phyloP scores from a whole-genome alignment of 2,888 invertebrate genomes.

The Dorcus parallelipipedus region DNA sequence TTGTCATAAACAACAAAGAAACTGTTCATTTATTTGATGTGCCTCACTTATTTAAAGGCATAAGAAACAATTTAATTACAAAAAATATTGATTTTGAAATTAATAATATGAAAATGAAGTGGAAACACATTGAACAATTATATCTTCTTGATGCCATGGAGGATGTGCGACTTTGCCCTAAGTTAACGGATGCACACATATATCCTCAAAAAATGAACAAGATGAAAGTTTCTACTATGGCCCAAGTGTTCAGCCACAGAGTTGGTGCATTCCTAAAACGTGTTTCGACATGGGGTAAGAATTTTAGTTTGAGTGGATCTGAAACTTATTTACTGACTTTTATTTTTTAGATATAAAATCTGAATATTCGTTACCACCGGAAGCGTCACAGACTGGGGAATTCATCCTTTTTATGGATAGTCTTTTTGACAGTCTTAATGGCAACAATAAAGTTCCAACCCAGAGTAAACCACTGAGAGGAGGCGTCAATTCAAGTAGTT shows the following conservation, averaged over 20 bases:
- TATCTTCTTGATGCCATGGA: constrained; percentile 12
- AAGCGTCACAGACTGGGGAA: too few species aligned
- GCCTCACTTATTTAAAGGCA: constrained; percentile 16
- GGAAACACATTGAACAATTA: constrained; percentile 7
- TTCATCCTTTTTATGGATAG: too few species aligned
- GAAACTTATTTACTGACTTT: too few species aligned
- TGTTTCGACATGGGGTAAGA: constrained; percentile 4
- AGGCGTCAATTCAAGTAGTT: too few species aligned
- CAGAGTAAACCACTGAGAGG: too few species aligned
- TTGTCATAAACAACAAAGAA: constrained; percentile 4
- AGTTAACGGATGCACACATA: constrained; percentile 13
- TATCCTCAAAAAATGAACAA: constrained; percentile 5
- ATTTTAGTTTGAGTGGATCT: too few species aligned
- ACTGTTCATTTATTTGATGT: constrained; percentile 14
- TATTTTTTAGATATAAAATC: too few species aligned
- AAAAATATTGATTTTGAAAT: constrained; percentile 4
- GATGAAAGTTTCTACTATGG: constrained; percentile 16
- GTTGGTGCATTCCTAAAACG: constrained; percentile 5
- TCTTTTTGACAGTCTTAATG: too few species aligned
- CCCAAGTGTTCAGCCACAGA: constrained; percentile 7
- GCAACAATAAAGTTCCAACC: too few species aligned
- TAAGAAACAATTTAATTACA: constrained; percentile 11
- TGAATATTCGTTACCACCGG: too few species aligned
- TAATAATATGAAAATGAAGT: neutral
- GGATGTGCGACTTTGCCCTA: constrained; percentile 5